A percentile compares a stretch with the other conserved stretches of the same genome.
phyloP scores from a whole-genome alignment of 2,888 invertebrate species.

The Acleris sparsana region DNA sequence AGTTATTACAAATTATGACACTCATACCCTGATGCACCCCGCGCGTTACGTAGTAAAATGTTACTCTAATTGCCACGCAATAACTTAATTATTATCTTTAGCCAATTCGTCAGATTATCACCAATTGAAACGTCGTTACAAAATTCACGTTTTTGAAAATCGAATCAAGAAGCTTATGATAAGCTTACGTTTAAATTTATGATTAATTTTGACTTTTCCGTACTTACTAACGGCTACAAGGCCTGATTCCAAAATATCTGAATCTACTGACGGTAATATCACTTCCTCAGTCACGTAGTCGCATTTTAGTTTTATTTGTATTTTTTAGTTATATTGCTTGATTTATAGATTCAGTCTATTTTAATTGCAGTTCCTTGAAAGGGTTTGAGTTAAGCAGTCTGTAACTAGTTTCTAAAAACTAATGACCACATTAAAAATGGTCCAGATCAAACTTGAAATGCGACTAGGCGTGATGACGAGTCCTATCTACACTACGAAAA shows the following conservation, averaged over 20 bases:
- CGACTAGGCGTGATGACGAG: constrained; percentile 62
- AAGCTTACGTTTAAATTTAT: constrained; percentile 37
- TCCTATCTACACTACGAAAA: constrained; percentile 65
- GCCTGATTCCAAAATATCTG: constrained; percentile 39
- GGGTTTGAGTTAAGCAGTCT: constrained; percentile 16
- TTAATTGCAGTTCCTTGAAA: constrained; percentile 22
- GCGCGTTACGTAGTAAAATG: constrained; percentile 73
- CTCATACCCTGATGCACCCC: constrained; percentile 84
- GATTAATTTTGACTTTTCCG: constrained; percentile 41
- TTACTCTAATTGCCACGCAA: constrained; percentile 79
- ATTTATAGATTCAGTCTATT: constrained; percentile 38
- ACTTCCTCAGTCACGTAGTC: constrained; percentile 55
- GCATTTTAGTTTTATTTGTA: constrained; percentile 61
- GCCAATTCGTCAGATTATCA: constrained; percentile 81
- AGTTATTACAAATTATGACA: constrained; percentile 79
- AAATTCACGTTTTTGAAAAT: constrained; percentile 21
- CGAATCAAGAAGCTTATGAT: constrained; percentile 25
- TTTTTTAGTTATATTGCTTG: constrained; percentile 35
- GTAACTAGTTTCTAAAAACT: constrained; percentile 18
- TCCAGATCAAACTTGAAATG: constrained; percentile 63
- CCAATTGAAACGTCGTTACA: constrained; percentile 47
- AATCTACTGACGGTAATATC: constrained; percentile 52
- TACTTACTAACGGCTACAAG: constrained; percentile 11
- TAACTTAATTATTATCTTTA: constrained; percentile 76
- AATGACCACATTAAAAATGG: constrained; percentile 41